Base-by-base conservation (phyloP, 92 coral and sea anemone genomes). In the Bergia puertoricense region DNA sequence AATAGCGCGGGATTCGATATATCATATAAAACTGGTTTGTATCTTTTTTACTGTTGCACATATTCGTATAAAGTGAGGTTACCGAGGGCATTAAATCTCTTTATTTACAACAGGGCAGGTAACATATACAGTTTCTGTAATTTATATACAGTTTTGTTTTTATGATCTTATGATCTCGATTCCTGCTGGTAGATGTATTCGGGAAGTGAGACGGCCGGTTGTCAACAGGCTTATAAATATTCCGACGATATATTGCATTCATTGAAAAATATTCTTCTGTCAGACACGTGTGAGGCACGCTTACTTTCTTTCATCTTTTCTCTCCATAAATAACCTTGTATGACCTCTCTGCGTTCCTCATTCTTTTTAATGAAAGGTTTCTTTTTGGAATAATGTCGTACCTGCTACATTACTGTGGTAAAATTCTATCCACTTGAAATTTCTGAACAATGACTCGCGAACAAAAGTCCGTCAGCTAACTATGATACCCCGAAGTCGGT, bases 251-350 rank as follows among this genome's bases (percentile, higher is more conserved):
- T 71, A 72, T 84, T 84, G 65, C 62, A 50, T 84, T 84, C 43
- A 73, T 72, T 84, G 78, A 84, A 83, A 67, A 16, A 50, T 69
- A 44, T 18, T 44, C 65, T 37, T 51, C 11, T 54, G 86, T 43
- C 40, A 67, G 87, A 54, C 87, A 84, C 87, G 87, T 84, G 87
- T 84, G 57, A 69, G 87, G 79, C 87, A 84, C 87, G 79, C 87
- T 84, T 80, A 80, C 3, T 80, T 59, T 73, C 65, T 84, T 69
- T 72, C 68, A 84, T 43, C 66, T 51, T 84, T 84, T 74, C 45
- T 54, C 44, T 54, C 38, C 44, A 11, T 37, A 13, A 8, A 18
- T 20, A 84, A 84, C 79, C 87, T 48, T 51, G 45, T 43, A 72
- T 46, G 87, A 66, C 87, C 43, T 46, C 30, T 9, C 51, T 38